Base-by-base conservation (phyloP, 1,140 invertebrate species). In the Tribolium castaneum region DNA sequence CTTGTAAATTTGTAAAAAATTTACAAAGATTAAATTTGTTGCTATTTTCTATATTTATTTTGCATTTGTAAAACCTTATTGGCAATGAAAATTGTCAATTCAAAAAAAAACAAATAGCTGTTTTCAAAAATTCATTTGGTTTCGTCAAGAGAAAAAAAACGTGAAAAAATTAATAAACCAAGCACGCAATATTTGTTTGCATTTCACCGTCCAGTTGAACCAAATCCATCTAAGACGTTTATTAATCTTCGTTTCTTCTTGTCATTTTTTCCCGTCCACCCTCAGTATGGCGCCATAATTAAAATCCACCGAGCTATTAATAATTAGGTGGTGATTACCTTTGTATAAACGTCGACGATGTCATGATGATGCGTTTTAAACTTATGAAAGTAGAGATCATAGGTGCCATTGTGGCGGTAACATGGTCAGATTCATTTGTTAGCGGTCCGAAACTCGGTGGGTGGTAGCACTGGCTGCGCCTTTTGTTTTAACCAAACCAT, bases 371-470 rank as follows among this genome's bases (percentile, higher is more conserved):
- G 50, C 50, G 70, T 45, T 66, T 66, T 13, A 72, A 52, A 72
- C 9, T 72, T 72, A 72, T 72, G 70, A 52, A 50, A 51, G 50
- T 51, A 16, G 50, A 72, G 45, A 72, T 51, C 70, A 72, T 72
- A 72, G 70, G 70, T 72, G 70, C 70, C 70, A 72, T 72, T 50
- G 50, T 72, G 70, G 70, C 70, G 70, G 70, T 72, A 72, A 72
- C 70, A 50, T 72, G 22, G 70, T 16, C 45, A 51, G 70, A 7
- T 72, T 72, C 70, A 72, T 72, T 72, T 72, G 70, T 72, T 72
- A 72, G 70, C 70, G 70, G 70, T 66, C 59, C 45, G 30, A 12
- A 39, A 2, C 70, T 72, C 70, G 50, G 70, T 72, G 70, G 70
- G 70, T 72, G 70, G 70, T 72, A 72, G 70, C 70, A 72, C 16